Evolutionary conservation across 2,113 vertebrate species (phyloP).

Genomic region (Ptychochromis oligacanthus): DNA sequence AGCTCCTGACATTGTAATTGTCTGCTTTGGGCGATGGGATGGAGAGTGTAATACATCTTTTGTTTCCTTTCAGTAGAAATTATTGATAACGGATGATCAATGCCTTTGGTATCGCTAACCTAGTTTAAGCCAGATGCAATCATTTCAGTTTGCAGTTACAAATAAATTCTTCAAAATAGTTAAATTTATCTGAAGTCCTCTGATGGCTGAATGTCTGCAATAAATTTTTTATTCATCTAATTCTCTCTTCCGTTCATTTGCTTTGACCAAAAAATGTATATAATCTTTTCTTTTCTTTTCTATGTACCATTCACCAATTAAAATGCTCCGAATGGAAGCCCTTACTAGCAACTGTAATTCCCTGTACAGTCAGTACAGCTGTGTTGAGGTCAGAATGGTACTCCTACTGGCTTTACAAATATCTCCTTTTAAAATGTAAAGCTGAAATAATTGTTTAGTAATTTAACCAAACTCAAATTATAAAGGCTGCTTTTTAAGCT

Average conservation of each 20-base stretch:
- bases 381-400: background rate
- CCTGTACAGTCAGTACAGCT: background rate
- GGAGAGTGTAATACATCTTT: slow-evolving; percentile 64
- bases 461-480: background rate
- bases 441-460: background rate
- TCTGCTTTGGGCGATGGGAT: slow-evolving; percentile 65
- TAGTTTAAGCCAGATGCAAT: slow-evolving; percentile 12
- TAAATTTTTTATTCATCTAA: background rate
- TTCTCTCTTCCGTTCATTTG: background rate
- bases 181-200: background rate
- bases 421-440: background rate
- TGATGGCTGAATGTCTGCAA: background rate
- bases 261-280: background rate
- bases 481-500: background rate
- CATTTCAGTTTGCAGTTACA: slow-evolving; percentile 13
- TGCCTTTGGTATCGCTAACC: slow-evolving; percentile 49
- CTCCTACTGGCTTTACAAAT: background rate
- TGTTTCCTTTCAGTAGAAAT: slow-evolving; percentile 72
- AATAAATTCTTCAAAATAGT: background rate
- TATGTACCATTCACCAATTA: background rate
- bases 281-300: background rate
- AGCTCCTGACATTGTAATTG: slow-evolving; percentile 79
- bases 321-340: background rate
- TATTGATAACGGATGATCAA: slow-evolving; percentile 69
- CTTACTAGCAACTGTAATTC: background rate